Percentiles rank a stretch among this genome's conserved stretches.
phyloP scores from a whole-genome alignment of 1,140 invertebrate genomes.

The Drosophila fuyamai region DNA sequence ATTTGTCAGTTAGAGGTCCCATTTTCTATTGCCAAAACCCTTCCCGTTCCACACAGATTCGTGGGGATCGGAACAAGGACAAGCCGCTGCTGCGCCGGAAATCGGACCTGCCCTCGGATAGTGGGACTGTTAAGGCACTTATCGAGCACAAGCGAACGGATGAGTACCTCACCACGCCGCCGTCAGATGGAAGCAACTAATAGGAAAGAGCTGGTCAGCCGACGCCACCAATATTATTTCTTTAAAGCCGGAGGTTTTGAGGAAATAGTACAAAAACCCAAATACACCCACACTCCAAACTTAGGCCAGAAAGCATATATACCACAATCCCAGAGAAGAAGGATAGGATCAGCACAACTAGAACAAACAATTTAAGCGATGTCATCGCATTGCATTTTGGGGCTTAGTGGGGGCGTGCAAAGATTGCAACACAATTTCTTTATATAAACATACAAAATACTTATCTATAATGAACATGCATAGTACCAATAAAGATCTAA shows the following conservation, averaged over 20 bases:
- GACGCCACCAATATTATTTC: neutral
- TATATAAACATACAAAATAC: conserved; percentile 47
- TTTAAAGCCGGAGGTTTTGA: neutral
- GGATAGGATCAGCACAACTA: conserved; percentile 17
- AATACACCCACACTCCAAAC: conserved; percentile 19
- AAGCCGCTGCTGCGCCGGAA: conserved; percentile 96
- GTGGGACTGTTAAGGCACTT: conserved; percentile 94
- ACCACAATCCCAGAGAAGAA: conserved; percentile 10
- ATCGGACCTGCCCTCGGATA: conserved; percentile 96
- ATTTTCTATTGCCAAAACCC: conserved; percentile 49
- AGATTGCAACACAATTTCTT: conserved; percentile 30
- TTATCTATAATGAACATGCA: conserved; percentile 38
- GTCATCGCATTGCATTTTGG: conserved; percentile 28
- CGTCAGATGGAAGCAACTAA: conserved; percentile 87
- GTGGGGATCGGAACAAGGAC: conserved; percentile 88
- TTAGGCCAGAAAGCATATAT: conserved; percentile 17
- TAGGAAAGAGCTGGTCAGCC: conserved; percentile 29
- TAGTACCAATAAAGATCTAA: conserved; percentile 55
- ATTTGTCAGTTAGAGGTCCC: conserved; percentile 21
- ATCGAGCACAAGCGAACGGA: conserved; percentile 96
- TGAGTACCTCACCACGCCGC: conserved; percentile 91
- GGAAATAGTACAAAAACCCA: conserved; percentile 6
- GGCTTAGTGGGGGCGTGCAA: conserved; percentile 15
- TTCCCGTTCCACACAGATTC: conserved; percentile 68
- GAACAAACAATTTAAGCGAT: conserved; percentile 17